These are phyloP conservation scores for Trachelus tabidus DNA, from an alignment of 2,888 invertebrate species.

Conservation along the genomic window DNA sequence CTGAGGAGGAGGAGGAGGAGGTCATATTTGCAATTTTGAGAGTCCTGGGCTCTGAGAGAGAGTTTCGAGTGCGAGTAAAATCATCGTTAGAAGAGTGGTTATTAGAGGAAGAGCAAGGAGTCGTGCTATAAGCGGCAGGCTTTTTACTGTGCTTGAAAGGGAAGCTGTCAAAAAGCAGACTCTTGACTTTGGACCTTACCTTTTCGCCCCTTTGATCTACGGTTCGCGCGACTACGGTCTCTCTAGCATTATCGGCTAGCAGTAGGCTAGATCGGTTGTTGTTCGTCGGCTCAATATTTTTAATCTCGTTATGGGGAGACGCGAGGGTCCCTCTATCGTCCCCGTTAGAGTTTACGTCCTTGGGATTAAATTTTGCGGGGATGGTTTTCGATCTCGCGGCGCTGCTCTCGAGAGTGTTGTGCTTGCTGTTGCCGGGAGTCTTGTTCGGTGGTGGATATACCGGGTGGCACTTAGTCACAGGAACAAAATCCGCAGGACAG, in stretches of 20 bases:
- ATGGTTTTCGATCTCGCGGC: conserved; percentile 3
- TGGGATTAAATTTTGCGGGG: conserved; percentile 3
- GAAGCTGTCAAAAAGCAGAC: conserved; percentile 53
- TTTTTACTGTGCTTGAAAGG: conserved; percentile 34
- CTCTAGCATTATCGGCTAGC: conserved; percentile 24
- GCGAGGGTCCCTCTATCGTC: conserved; percentile 3
- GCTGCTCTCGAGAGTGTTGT: conserved; percentile 35
- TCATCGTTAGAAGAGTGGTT: neutral
- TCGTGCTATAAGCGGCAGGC: conserved; percentile 45
- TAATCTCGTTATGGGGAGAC: conserved; percentile 9
- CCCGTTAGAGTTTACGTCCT: neutral
- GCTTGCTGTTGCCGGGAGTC: conserved; percentile 41
- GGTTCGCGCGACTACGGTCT: conserved; percentile 22
- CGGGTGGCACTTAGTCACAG: conserved; percentile 60
- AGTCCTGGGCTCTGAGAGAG: neutral
- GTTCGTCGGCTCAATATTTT: conserved; percentile 16
- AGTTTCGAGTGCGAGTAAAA: neutral
- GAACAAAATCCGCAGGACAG: conserved; percentile 61
- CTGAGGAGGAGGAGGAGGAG: neutral
- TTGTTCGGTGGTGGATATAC: conserved; percentile 61
- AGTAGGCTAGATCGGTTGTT: conserved; percentile 24
- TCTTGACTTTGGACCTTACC: conserved; percentile 63
- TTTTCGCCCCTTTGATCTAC: conserved; percentile 43
- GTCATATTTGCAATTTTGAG: neutral
- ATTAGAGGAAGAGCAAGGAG: conserved; percentile 11